Evolutionary conservation across 2,797 vertebrate genomes (phyloP), one percentile per base, ranked within the genome.

Genomic region (Petrocephalus sullivani): DNA sequence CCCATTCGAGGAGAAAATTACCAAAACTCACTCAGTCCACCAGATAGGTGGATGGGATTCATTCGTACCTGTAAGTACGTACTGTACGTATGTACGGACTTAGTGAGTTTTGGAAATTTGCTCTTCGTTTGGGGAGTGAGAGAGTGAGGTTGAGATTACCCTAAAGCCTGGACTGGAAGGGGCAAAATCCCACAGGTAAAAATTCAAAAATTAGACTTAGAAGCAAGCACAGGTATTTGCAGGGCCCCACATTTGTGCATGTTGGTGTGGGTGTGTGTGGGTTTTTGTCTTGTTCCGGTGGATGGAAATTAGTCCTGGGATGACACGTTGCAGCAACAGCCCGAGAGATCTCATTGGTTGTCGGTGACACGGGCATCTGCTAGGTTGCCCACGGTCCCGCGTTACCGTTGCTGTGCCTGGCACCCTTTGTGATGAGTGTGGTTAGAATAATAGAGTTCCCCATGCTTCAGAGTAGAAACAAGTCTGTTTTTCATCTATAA

Each of bases 401-500:
- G 28, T 57, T 37, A 86, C 53, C 28, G 33, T 86, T 86, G 10
- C 54, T 9, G 8, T 86, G 56, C 84, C 53, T 0, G 28, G 33
- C 57, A 33, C 84, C 56, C 41, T 86, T 86, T 58, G 56, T 54
- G 56, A 41, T n/a, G 23, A 86, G 56, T 56, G 23, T 0, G 19
- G 16, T 86, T 60, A 58, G 28, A 46, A 60, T 86, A 60, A 60
- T 33, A 86, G 56, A 21, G 84, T 60, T 37, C 56, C 54, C 56
- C 12, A 12, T 16, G 14, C 56, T 54, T 60, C 84, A 41, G 28
- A 21, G 54, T 41, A 6, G 84, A 86, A 86, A 46, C 8, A 33
- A 86, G 84, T 57, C 14, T 85, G 53, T 85, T 49, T 84, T 84
- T 85, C 33, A 85, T 85, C 53, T 37, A n/a, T 54, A 57, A 85